Conservation (phyloP, 2,888 invertebrate species). For the Pristionchus fissidentatus region DNA sequence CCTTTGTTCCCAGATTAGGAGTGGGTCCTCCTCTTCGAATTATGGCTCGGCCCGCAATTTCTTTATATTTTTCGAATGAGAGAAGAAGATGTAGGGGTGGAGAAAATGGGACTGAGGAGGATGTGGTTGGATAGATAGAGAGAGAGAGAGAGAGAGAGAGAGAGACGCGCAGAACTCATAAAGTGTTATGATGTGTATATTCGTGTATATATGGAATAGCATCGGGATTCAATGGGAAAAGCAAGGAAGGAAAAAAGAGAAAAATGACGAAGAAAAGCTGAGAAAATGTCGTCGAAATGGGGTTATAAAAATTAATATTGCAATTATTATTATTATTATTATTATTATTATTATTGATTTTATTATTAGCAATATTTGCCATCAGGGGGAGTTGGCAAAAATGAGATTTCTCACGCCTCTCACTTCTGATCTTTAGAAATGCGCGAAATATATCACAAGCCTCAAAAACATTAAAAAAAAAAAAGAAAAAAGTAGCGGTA, state of each 20-base stretch:
- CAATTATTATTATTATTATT: too few species aligned
- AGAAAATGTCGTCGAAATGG: too few species aligned
- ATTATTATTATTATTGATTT: too few species aligned
- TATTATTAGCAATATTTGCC: too few species aligned
- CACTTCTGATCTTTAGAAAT: too few species aligned
- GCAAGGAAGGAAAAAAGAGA: constrained; percentile 40
- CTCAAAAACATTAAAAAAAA: too few species aligned
- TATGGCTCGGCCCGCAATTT: background rate
- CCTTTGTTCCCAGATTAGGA: constrained; percentile 2
- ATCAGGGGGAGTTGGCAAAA: too few species aligned
- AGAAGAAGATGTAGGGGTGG: constrained; percentile 34
- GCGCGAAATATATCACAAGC: too few species aligned
- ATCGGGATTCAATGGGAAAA: background rate
- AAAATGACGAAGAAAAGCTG: background rate
- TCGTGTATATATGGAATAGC: constrained; percentile 33
- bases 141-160: constrained; percentile 42
- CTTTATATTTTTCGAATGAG: too few species aligned
- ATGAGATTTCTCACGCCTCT: too few species aligned
- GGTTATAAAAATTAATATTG: too few species aligned
- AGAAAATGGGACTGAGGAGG: constrained; percentile 21
- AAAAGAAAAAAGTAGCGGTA: too few species aligned
- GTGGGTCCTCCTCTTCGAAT: background rate
- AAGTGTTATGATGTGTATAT: constrained; percentile 45
- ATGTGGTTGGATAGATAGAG: constrained; percentile 15
- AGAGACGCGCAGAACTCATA: constrained; percentile 32